Evolutionary conservation across 2,113 vertebrate species (phyloP), one percentile per base, ranked within the genome.

Genomic region (Colossoma macropomum): DNA sequence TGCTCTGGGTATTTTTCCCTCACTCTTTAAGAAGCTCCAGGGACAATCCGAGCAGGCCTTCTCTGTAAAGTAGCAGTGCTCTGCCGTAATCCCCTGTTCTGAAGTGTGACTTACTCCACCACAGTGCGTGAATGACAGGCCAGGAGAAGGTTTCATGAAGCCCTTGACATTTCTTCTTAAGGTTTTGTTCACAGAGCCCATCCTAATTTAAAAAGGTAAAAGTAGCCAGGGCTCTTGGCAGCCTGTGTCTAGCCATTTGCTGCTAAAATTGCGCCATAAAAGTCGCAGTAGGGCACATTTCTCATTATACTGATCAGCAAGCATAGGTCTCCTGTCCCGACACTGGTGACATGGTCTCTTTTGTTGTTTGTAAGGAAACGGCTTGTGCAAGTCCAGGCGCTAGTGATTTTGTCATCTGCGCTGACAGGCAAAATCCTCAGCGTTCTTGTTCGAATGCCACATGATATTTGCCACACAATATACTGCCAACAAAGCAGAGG

Each of bases 201-300:
- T 34, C 66, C 66, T 32, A 66, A 66, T 25, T 62, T 41, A 62
- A 60, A 41, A 59, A 75, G 34, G 27, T 56, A 52, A 52, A 66
- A 66, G 3, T 78, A 17, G 62, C 21, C 27, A 50, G 27, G 21
- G 12, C 74, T 32, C 76, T 50, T 52, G 27, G 21, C 28, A 32
- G 65, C 30, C 2, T 41, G 16, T 23, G 66, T 38, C 17, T 38
- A 12, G 34, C 62, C 77, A 68, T 79, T 79, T 19, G 15, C 48
- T 23, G 2, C 28, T 54, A 54, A 79, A 27, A 66, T 28, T 45
- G 9, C 25, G 12, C 45, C 30, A 15, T 50, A 66, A 45, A 48
- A 66, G 45, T 28, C 27, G 66, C 28, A 69, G 59, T n/a, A 62
- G 59, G 59, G 23, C 23, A 62, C n/a, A 62, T 62, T 69, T 69